Conservation (phyloP, 2,797 vertebrate genomes). For the Acanthurus lineatus region DNA sequence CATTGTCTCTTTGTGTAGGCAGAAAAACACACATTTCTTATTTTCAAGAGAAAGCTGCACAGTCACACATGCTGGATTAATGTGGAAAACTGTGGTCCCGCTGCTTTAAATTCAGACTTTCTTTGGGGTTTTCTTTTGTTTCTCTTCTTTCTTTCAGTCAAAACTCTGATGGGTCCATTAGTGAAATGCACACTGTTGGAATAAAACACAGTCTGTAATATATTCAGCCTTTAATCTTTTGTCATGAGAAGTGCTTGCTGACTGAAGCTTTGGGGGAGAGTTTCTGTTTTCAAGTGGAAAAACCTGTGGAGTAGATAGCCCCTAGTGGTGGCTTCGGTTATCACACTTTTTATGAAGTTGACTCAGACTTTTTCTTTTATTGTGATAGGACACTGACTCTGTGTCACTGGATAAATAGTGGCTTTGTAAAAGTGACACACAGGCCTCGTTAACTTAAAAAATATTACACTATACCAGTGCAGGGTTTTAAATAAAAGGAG, state of each 20-base stretch:
- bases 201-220: conserved; percentile 42
- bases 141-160: conserved; percentile 31
- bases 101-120: conserved; percentile 46
- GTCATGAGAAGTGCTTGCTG: conserved; percentile 49
- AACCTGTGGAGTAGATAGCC: conserved; percentile 83
- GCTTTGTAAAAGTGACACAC: neutral
- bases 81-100: conserved; percentile 64
- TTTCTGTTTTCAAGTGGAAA: conserved; percentile 21
- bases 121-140: conserved; percentile 32
- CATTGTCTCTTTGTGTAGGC: conserved; percentile 56
- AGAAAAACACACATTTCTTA: conserved; percentile 39
- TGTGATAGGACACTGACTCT: neutral
- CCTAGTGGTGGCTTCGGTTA: conserved; percentile 70
- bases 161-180: conserved; percentile 62
- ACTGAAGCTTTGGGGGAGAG: conserved; percentile 17
- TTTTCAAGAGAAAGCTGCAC: conserved; percentile 58
- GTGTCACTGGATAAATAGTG: neutral
- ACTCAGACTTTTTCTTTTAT: neutral
- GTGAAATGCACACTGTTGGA: conserved; percentile 49
- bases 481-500: neutral
- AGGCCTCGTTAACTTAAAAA: neutral
- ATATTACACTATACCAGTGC: neutral
- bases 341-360: conserved; percentile 5
- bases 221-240: conserved; percentile 57
- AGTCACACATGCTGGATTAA: conserved; percentile 58